Evolutionary conservation across 2,113 vertebrate species (phyloP), one percentile per base, ranked within the genome.

Genomic region (Limnothrissa miodon): DNA sequence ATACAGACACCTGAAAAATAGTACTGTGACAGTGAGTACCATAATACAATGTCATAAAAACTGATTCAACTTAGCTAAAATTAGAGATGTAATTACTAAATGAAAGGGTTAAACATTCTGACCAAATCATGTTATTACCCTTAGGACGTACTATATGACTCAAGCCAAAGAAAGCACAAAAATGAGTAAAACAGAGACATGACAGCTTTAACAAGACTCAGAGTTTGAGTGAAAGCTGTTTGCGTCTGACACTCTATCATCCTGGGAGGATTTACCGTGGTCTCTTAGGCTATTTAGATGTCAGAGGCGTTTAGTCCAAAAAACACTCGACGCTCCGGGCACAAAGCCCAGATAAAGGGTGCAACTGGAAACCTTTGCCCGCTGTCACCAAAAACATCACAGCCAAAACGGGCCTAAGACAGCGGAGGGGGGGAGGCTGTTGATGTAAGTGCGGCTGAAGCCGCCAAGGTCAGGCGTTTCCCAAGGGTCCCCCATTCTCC

Each of bases 321-420:
- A 13, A 25, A 33, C 66, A 74, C 66, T 74, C 33, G 29, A 74
- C 66, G 15, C 25, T 1, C 17, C 66, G 10, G 66, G 66, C 62
- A 36, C 25, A 8, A 11, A 29, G 62, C 62, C 62, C 62, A 70
- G 62, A 70, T n/a, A 66, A 9, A 74, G 4, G 29, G 29, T 74
- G 66, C 66, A 74, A 74, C 66, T 36, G 4, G 66, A 74, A 29
- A 74, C 66, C 66, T 66, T 25, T 29, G n/a, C 59, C 59, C 25
- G 59, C 59, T 66, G 53, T 56, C 59, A 25, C n/a, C 66, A 70
- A 33, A 70, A 70, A 70, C 62, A 70, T 70, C 13, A 70, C 13
- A 9, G 62, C 62, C 62, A 3, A 2, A 36, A 29, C 62, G 10
- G 25, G 10, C 25, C 29, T 3, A 36, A 5, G 25, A 33, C 33